Conservation (phyloP, 2,888 invertebrate genomes). For the Mythimna pallens region DNA sequence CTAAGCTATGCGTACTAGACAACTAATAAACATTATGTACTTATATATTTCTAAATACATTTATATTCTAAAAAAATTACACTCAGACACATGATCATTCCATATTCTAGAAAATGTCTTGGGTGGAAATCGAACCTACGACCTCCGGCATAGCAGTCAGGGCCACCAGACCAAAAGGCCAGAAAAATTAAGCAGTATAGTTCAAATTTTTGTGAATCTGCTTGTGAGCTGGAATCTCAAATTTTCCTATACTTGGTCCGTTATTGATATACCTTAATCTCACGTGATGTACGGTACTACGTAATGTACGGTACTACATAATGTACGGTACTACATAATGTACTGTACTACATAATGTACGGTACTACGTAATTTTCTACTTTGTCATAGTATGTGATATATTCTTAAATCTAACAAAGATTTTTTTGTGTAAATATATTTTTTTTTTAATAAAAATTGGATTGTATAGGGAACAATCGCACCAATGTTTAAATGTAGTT, state of each 20-base stretch:
- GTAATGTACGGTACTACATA: conserved; percentile 7
- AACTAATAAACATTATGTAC: too few species aligned
- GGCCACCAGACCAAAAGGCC: too few species aligned
- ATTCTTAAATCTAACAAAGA: conserved; percentile 10
- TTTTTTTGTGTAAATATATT: conserved; percentile 26
- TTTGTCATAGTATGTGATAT: conserved; percentile 40
- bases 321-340: conserved; percentile 6
- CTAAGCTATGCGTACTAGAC: too few species aligned
- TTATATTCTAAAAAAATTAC: too few species aligned
- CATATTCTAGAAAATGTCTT: too few species aligned
- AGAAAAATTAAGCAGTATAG: too few species aligned
- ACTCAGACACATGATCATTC: too few species aligned
- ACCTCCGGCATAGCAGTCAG: too few species aligned
- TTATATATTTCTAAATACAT: too few species aligned
- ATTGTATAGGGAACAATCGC: conserved; percentile 35
- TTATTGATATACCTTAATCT: conserved; percentile 7
- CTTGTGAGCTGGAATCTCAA: conserved; percentile 14
- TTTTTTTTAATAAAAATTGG: conserved; percentile 6
- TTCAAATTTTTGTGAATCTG: not conserved
- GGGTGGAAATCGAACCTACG: too few species aligned
- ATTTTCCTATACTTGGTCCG: conserved; percentile 2
- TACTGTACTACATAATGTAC: not conserved
- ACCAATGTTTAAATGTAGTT: conserved; percentile 53
- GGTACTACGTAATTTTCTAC: conserved; percentile 21
- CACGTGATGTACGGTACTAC: not conserved